Evolutionary conservation across 2,797 vertebrate genomes (phyloP).

Genomic region (Diplodus sargus): DNA sequence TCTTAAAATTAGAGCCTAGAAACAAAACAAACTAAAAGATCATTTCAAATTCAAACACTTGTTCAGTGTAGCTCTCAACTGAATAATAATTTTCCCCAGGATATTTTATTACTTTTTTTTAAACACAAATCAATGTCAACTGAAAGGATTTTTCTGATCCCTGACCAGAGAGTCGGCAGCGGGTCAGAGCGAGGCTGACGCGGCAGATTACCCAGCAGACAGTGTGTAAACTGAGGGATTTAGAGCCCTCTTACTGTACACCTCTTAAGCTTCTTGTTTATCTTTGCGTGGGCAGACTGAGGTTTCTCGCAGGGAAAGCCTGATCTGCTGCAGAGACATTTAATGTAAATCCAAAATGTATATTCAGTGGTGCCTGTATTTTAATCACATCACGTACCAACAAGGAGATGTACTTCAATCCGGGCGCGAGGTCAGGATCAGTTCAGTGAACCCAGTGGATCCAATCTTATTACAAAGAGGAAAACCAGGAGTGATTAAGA

Average conservation of each 20-base stretch:
- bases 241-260: slow-evolving; percentile 43
- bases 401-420: not conserved
- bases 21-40: no score
- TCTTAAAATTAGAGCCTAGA: slow-evolving; percentile 7
- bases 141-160: slow-evolving; percentile 3
- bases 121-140: slow-evolving; percentile 2
- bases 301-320: not conserved
- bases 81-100: not conserved
- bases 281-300: slow-evolving; percentile 13
- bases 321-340: slow-evolving; percentile 2
- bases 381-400: not conserved
- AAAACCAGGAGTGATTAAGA: not conserved
- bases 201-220: slow-evolving; percentile 58
- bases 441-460: slow-evolving; percentile 4
- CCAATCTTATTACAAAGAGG: slow-evolving; percentile 4
- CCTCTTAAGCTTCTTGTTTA: slow-evolving; percentile 55
- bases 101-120: not conserved
- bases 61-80: not conserved
- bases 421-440: slow-evolving; percentile 14
- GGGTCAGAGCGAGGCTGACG: slow-evolving; percentile 46
- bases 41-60: not conserved
- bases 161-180: slow-evolving; percentile 13
- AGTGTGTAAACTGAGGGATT: slow-evolving; percentile 55
- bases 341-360: slow-evolving; percentile 1
- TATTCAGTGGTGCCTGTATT: slow-evolving; percentile 1